Evolutionary conservation across 2,888 invertebrate species (phyloP), one percentile per base, ranked within the genome.

Genomic region (Pyrgus malvae): DNA sequence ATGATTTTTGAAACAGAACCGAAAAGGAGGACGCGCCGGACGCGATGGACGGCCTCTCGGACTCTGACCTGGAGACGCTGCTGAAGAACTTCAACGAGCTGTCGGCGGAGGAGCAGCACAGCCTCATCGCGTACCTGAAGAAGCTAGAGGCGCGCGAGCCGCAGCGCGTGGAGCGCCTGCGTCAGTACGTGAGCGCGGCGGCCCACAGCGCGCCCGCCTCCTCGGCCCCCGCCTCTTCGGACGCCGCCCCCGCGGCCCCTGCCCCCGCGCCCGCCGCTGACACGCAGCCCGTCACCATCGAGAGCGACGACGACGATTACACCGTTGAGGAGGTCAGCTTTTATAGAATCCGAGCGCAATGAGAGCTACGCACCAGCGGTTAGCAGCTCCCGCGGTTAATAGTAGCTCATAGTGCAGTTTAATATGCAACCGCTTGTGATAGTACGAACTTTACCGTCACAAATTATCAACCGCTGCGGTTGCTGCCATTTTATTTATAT

Each of bases 41-140:
- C 68, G 83, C 91, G 49, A 94, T 95, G 92, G 95, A 95, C 64
- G 93, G 93, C 8, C 83, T 97, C 6, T 95, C 95, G 0, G 96
- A 97, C 73, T 93, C 94, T 0, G 96, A 97, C 68, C 77, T 97
- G 41, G 95, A 96, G 72, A 94, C 95, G 0, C 80, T 96, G 1
- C 75, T 97, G 53, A 95, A 95, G 74, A 96, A 96, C 72, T 90
- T 89, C 67, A 95, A 95, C 73, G 95, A 96, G 67, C 78, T 97
- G 9, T 94, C 94, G 0, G 92, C 93, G 0, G 95, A 96, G 60
- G 96, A 97, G 73, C 96, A 97, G 69, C 95, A 95, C 72, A 94
- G 95, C 64, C 90, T 97, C 3, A 96, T 97, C 25, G 93, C 93
- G 0, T 96, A 96, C 72, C 76, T 97, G 56, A 96, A 96, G 72